Evolutionary conservation across 92 coral and sea anemone genomes (phyloP).

Genomic region (Diadumene lineata): DNA sequence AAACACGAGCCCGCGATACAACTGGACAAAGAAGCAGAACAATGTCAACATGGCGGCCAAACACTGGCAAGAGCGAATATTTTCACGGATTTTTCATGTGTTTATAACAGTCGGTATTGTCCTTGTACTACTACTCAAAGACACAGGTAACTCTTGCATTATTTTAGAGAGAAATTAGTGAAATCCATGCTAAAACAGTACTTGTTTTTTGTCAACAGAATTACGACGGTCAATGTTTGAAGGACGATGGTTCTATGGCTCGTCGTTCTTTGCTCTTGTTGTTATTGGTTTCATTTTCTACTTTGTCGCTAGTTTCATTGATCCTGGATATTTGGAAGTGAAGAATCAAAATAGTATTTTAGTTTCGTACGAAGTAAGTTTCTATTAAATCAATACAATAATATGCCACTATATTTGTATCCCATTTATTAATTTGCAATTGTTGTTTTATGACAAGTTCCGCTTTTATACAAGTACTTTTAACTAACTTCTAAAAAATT

Average conservation of each 20-base stretch:
- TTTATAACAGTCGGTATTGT: constrained; percentile 77
- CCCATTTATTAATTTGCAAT: too few species aligned
- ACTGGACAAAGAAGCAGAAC: constrained; percentile 10
- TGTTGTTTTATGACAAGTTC: too few species aligned
- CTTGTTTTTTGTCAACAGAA: constrained; percentile 49
- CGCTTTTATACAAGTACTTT: too few species aligned
- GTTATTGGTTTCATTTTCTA: constrained; percentile 73
- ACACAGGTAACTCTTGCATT: constrained; percentile 66
- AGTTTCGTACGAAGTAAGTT: constrained; percentile 88
- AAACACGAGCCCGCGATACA: constrained; percentile 5
- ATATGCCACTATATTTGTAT: too few species aligned
- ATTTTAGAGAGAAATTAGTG: background rate
- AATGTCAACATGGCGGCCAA: constrained; percentile 84
- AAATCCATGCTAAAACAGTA: background rate
- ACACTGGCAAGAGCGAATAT: constrained; percentile 73
- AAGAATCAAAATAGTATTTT: constrained; percentile 78
- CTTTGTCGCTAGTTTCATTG: constrained; percentile 89
- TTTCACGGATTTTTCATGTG: constrained; percentile 83
- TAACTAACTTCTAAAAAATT: too few species aligned
- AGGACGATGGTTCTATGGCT: constrained; percentile 81
- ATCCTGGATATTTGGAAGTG: constrained; percentile 89
- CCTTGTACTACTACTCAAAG: constrained; percentile 69
- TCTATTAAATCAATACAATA: background rate
- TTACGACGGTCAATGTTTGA: constrained; percentile 69
- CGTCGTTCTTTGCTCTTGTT: constrained; percentile 65